Evolutionary conservation across 2,888 invertebrate species (phyloP).

Genomic region (Drosophila ustulata): DNA sequence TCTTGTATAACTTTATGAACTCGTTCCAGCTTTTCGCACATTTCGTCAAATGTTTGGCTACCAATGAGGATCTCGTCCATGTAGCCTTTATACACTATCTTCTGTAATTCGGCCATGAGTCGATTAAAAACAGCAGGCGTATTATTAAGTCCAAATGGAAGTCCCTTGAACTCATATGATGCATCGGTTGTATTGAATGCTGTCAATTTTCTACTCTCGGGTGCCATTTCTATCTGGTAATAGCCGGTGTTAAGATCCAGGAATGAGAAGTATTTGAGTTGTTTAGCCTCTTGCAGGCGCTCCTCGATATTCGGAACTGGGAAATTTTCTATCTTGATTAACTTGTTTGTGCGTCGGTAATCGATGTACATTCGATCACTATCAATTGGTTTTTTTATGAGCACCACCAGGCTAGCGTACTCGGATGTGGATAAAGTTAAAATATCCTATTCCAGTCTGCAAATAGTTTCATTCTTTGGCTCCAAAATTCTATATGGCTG

Average conservation of each 20-base stretch:
- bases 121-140: not conserved
- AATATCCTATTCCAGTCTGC: too few relatives aligned
- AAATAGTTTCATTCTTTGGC: too few relatives aligned
- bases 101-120: not conserved
- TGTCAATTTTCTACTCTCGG: not conserved
- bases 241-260: not conserved
- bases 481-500: too few relatives aligned
- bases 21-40: not conserved
- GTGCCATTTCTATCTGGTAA: too few relatives aligned
- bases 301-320: not conserved
- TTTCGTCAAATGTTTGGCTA: slow-evolving; percentile 1
- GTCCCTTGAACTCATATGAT: not conserved
- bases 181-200: not conserved
- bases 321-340: not conserved
- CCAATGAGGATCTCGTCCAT: not conserved
- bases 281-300: not conserved
- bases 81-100: not conserved
- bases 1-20: not conserved
- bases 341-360: not conserved
- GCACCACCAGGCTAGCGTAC: not conserved
- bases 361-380: not conserved
- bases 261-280: not conserved
- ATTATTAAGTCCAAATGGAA: not conserved
- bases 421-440: not conserved
- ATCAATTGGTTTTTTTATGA: not conserved